Evolutionary conservation across 2,797 vertebrate species (phyloP).

Genomic region (Urocyon cinereoargenteus): DNA sequence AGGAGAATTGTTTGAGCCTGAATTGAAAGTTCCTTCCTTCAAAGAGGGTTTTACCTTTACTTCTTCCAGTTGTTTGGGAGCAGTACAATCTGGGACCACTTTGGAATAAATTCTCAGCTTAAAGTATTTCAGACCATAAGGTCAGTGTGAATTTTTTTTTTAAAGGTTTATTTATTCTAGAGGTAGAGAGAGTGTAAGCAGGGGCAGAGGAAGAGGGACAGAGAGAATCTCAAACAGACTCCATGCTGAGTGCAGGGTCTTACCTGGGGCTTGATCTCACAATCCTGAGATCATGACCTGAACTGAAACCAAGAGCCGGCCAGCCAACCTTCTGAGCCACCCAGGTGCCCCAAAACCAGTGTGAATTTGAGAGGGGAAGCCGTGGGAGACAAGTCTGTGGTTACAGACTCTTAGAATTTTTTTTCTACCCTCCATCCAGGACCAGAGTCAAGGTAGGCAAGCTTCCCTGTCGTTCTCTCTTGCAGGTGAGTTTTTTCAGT

Average conservation of each 20-base stretch:
- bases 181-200: neutral
- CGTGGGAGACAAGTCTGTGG: neutral
- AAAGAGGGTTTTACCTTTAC: slow-evolving; percentile 20
- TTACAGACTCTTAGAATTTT: neutral
- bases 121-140: neutral
- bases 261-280: neutral
- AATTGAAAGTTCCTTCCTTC: slow-evolving; percentile 4
- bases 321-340: neutral
- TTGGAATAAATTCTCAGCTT: neutral
- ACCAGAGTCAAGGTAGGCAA: neutral
- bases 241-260: neutral
- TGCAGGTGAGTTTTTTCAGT: neutral
- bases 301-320: neutral
- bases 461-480: neutral
- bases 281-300: neutral
- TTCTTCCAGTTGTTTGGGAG: neutral
- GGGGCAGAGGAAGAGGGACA: neutral
- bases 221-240: neutral
- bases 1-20: neutral
- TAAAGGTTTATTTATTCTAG: neutral
- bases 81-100: neutral
- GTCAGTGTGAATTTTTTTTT: neutral
- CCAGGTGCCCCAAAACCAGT: neutral
- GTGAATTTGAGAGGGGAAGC: neutral
- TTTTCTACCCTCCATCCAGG: neutral